phyloP scores from a whole-genome alignment of 2,797 vertebrate species.

The Oreortyx pictus region DNA sequence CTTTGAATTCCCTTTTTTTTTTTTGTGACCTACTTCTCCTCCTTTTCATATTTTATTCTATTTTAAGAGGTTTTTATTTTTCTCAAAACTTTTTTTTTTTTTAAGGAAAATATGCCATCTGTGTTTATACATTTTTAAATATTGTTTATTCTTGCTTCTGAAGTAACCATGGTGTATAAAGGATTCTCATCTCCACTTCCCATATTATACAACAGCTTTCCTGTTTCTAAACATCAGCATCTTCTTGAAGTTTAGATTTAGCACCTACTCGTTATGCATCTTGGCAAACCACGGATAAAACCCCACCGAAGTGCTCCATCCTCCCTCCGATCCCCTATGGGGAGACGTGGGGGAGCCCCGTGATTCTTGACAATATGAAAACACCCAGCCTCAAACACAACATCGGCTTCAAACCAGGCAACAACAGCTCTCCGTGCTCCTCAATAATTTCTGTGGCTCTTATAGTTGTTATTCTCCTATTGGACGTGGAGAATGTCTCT shows the following conservation, averaged over 20 bases:
- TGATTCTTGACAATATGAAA: not conserved
- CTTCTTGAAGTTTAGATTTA: not conserved
- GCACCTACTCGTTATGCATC: not conserved
- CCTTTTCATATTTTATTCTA: constrained; percentile 47
- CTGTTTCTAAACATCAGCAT: not conserved
- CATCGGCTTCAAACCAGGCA: not conserved
- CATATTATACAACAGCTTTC: not conserved
- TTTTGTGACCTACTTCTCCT: constrained; percentile 31
- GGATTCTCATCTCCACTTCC: not conserved
- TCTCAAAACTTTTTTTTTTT: not conserved
- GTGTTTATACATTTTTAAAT: constrained; percentile 60
- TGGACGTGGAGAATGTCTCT: not conserved
- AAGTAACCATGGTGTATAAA: not conserved
- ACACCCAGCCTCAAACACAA: not conserved
- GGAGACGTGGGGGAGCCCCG: not conserved
- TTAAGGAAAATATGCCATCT: constrained; percentile 39
- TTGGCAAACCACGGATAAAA: not conserved
- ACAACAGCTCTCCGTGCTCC: not conserved
- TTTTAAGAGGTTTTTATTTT: constrained; percentile 44
- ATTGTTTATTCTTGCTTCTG: constrained; percentile 52
- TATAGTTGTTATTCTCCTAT: not conserved
- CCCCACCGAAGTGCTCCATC: not conserved
- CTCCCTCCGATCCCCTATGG: no score
- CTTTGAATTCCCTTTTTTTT: not conserved
- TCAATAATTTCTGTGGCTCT: no score